Percentiles rank a stretch among this genome's conserved stretches.
These are phyloP conservation scores for Ochlodes sylvanus DNA, from an alignment of 2,888 invertebrate genomes.

Conservation along the genomic window DNA sequence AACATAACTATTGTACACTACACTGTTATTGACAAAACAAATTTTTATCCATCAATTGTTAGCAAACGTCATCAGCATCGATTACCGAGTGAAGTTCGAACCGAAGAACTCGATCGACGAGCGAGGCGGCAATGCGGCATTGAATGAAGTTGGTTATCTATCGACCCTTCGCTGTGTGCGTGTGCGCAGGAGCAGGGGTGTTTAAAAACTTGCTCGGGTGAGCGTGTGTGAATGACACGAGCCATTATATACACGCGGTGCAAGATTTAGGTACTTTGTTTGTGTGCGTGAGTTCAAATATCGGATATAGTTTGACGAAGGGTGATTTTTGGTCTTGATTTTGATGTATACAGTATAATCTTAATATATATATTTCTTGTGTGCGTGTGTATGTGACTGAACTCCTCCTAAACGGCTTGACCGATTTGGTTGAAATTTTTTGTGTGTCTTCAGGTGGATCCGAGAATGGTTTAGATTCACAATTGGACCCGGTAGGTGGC, in stretches of 20 bases:
- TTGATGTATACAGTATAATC: not conserved
- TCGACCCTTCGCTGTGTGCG: slow-evolving; percentile 56
- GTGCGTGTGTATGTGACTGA: too few species aligned
- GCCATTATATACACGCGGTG: not conserved
- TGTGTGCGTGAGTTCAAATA: slow-evolving; percentile 26
- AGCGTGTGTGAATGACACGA: slow-evolving; percentile 43
- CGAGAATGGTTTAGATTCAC: too few species aligned
- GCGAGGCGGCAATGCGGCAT: slow-evolving; percentile 50
- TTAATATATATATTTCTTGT: too few species aligned
- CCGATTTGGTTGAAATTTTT: too few species aligned
- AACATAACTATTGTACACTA: slow-evolving; percentile 32
- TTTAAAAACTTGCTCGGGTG: slow-evolving; percentile 55
- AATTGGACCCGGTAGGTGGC: too few species aligned
- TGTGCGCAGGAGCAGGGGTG: slow-evolving; percentile 55
- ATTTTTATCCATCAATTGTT: slow-evolving; percentile 63
- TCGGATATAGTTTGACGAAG: slow-evolving; percentile 21
- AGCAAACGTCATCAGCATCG: slow-evolving; percentile 72
- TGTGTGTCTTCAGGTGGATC: too few species aligned
- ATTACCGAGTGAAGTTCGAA: slow-evolving; percentile 73
- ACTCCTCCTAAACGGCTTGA: too few species aligned
- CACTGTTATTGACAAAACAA: slow-evolving; percentile 74
- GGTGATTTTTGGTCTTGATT: slow-evolving; percentile 24
- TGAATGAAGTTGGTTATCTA: slow-evolving; percentile 73
- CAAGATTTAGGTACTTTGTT: slow-evolving; percentile 21
- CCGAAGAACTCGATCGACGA: slow-evolving; percentile 53